Percentiles rank a stretch among this genome's conserved stretches.
These are phyloP conservation scores for Diabrotica undecimpunctata DNA, from an alignment of 1,140 invertebrate species.

Conservation along the genomic window DNA sequence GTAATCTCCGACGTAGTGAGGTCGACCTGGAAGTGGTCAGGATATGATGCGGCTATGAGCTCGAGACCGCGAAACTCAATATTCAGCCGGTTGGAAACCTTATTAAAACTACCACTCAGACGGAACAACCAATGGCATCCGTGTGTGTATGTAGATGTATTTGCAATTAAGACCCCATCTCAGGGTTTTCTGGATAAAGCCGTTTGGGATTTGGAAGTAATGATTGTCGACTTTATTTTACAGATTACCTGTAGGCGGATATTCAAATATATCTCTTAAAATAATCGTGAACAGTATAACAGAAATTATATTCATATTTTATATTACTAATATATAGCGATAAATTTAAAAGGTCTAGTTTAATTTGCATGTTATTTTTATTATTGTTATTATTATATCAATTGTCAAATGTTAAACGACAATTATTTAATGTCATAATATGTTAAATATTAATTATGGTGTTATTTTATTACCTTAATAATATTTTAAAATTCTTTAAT, in stretches of 20 bases:
- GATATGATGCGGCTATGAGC: conserved; percentile 37
- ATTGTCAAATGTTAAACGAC: too few relatives aligned
- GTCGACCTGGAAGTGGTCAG: conserved; percentile 44
- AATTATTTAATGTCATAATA: too few relatives aligned
- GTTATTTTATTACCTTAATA: too few relatives aligned
- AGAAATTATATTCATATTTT: too few relatives aligned
- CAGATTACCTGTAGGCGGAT: background rate
- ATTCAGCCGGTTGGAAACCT: conserved; percentile 48
- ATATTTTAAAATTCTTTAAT: too few relatives aligned
- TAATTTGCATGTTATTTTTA: too few relatives aligned
- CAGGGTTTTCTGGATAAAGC: background rate
- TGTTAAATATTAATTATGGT: too few relatives aligned
- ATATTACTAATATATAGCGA: too few relatives aligned
- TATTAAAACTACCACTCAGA: conserved; percentile 45
- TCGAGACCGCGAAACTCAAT: conserved; percentile 44
- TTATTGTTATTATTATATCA: too few relatives aligned
- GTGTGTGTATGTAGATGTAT: conserved; percentile 19
- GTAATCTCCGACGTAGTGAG: conserved; percentile 44
- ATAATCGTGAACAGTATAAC: too few relatives aligned
- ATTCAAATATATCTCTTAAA: too few relatives aligned
- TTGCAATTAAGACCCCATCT: conserved; percentile 17
- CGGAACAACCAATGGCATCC: conserved; percentile 30
- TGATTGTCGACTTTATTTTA: background rate
- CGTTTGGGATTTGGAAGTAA: background rate
- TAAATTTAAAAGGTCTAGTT: too few relatives aligned